Conservation (phyloP, 2,113 vertebrate genomes). For the Limnothrissa miodon region DNA sequence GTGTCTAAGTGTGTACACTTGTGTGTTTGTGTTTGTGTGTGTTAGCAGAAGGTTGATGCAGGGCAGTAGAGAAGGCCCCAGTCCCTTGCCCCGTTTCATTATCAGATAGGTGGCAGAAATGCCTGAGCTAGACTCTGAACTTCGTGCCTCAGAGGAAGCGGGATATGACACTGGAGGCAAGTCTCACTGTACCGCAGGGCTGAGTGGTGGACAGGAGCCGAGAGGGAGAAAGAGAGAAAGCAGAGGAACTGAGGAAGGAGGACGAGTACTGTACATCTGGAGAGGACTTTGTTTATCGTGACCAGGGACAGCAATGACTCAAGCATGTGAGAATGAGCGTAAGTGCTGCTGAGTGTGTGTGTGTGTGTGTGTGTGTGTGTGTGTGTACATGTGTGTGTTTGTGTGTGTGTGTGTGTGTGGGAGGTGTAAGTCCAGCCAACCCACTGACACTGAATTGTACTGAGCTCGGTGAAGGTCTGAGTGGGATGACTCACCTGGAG, state of each 20-base stretch:
- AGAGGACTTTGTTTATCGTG: neutral
- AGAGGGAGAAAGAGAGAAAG: neutral
- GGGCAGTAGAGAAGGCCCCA: neutral
- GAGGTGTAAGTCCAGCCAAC: neutral
- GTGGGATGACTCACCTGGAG: neutral
- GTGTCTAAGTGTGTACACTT: neutral
- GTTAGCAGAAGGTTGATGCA: neutral
- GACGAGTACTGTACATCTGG: too few species aligned
- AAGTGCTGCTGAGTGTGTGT: neutral
- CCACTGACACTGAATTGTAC: neutral
- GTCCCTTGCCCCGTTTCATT: neutral
- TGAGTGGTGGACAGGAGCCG: too few species aligned
- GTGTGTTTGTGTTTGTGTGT: neutral
- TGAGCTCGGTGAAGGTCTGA: neutral
- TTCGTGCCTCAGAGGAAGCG: neutral
- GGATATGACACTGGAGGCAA: neutral
- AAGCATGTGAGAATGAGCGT: neutral
- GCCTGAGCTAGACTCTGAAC: neutral
- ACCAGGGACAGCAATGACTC: neutral
- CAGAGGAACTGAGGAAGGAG: neutral
- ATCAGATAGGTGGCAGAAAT: constrained; percentile 13
- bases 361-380: neutral
- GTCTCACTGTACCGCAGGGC: too few species aligned
- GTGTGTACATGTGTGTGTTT: neutral
- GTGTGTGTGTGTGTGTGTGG: too few species aligned